phyloP scores from a whole-genome alignment of 2,888 invertebrate genomes.

The Autographa gamma region DNA sequence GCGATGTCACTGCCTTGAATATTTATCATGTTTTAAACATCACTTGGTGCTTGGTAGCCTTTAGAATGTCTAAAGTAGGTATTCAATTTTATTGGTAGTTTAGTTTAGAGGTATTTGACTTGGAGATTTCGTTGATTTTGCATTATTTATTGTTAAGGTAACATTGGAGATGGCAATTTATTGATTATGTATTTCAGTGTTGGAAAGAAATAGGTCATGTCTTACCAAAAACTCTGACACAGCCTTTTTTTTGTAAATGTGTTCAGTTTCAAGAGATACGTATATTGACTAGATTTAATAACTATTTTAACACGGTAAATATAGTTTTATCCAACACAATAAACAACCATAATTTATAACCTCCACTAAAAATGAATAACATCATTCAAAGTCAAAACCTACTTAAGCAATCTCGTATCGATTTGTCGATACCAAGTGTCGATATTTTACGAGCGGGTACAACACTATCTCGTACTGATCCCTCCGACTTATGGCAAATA shows the following conservation, averaged over 20 bases:
- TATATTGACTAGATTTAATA: no score
- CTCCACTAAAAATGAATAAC: conserved; percentile 6
- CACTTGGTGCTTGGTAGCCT: conserved; percentile 38
- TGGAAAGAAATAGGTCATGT: neutral
- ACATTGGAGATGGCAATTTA: conserved; percentile 25
- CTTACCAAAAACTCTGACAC: no score
- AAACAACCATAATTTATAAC: neutral
- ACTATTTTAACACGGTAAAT: no score
- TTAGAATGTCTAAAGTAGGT: conserved; percentile 30
- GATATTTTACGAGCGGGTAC: conserved; percentile 46
- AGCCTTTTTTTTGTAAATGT: no score
- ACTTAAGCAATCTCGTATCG: conserved; percentile 47
- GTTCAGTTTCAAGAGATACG: no score
- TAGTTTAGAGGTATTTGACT: conserved; percentile 29
- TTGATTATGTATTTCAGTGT: neutral
- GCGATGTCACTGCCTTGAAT: conserved; percentile 39
- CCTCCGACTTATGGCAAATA: conserved; percentile 47
- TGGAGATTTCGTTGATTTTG: conserved; percentile 40
- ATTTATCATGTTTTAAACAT: conserved; percentile 52
- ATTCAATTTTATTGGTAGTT: conserved; percentile 31
- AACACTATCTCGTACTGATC: conserved; percentile 52
- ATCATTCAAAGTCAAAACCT: conserved; percentile 19
- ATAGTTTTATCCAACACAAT: neutral
- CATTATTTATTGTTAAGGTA: conserved; percentile 28
- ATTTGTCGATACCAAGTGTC: conserved; percentile 51